Conservation (phyloP, 2,888 invertebrate species). For the Ormia ochracea region DNA sequence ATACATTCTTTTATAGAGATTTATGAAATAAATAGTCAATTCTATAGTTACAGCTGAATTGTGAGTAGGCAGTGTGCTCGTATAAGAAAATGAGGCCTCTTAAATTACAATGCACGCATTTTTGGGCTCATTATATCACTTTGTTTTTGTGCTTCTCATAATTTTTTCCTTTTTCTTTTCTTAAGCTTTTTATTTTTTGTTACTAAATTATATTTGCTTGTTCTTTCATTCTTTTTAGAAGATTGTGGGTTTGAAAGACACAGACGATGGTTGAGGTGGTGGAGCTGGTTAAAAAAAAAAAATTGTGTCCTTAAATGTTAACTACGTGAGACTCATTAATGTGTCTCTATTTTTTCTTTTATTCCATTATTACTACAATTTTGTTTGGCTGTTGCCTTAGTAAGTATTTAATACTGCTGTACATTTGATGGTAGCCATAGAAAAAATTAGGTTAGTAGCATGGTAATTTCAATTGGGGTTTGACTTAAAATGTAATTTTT, state of each 20-base stretch:
- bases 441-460: background rate
- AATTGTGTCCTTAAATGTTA: constrained; percentile 36
- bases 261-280: background rate
- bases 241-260: constrained; percentile 16
- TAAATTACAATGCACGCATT: constrained; percentile 65
- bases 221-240: constrained; percentile 29
- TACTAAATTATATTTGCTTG: constrained; percentile 29
- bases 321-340: constrained; percentile 49
- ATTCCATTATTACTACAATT: background rate
- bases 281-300: constrained; percentile 9
- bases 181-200: constrained; percentile 10
- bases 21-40: constrained; percentile 51
- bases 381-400: background rate
- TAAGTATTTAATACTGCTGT: background rate
- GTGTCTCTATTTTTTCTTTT: background rate
- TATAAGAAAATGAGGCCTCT: constrained; percentile 58
- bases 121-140: constrained; percentile 63
- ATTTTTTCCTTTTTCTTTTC: background rate
- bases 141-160: constrained; percentile 24
- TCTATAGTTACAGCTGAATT: constrained; percentile 37
- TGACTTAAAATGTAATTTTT: background rate
- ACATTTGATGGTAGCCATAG: constrained; percentile 21
- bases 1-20: no score
- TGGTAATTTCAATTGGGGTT: background rate
- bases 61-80: constrained; percentile 35